Evolutionary conservation across 2,113 vertebrate species (phyloP), one percentile per base, ranked within the genome.

Genomic region (Pionites leucogaster): DNA sequence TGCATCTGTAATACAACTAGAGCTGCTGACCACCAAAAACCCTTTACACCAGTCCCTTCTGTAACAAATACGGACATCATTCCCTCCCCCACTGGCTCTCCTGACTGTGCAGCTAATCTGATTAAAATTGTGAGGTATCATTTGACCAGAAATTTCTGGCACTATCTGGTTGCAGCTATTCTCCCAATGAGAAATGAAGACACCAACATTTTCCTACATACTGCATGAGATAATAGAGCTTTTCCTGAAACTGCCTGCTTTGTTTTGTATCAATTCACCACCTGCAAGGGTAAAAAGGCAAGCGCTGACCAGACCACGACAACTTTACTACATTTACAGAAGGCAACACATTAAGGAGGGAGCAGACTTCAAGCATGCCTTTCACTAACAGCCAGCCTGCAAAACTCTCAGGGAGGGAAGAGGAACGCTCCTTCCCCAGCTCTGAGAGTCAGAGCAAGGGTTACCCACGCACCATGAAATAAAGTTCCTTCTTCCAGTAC

Each of bases 81-180:
- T 57, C 59, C 13, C 11, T 17, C 27, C 33, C 53, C 8, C 31
- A 22, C 55, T 3, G 0, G 11, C 39, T 81, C 42, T 79, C 50
- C 52, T 33, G 17, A 68, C 31, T 8, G 2, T 39, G 19, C 28
- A 68, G 29, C 24, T 71, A 42, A 49, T 42, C 44, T 33, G 33
- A 86, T 82, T 49, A 47, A 74, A 85, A 87, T 23, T 60, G 71
- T 52, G 39, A 69, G 25, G 5, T 33, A 74, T 9, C 74, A 86
- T 55, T 53, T 92, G 29, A 93, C 41, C 18, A 80, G 65, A 71
- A 83, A 72, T 76, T 94, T 93, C 82, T 95, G 79, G 57, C 89
- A 72, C 39, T 62, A 19, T 31, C 80, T 74, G 69, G 63, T 50
- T 92, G 78, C 42, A 60, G 35, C 28, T 79, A 53, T 60, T 85